A percentile compares a stretch with the other conserved stretches of the same genome.
Conservation (phyloP, 2,888 invertebrate genomes). For the Clunio marinus region DNA sequence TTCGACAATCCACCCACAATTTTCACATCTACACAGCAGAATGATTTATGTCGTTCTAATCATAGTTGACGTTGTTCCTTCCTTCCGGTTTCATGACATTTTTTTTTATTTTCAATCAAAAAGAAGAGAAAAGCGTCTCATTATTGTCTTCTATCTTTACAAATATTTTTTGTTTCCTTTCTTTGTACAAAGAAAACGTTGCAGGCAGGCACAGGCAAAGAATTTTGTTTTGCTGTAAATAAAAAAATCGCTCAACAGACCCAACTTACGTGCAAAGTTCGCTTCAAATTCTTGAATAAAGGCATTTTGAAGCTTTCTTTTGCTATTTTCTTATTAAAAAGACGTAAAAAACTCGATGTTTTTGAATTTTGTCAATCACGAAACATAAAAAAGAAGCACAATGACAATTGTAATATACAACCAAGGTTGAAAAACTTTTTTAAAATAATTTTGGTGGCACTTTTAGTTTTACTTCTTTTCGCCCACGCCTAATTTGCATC, state of each 20-base stretch:
- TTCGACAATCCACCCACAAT: no score
- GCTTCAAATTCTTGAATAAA: constrained; percentile 32
- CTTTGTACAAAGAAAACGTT: background rate
- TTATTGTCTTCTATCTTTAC: no score
- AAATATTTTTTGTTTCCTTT: background rate
- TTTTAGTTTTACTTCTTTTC: constrained; percentile 26
- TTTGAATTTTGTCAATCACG: no score
- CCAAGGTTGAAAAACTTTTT: constrained; percentile 26
- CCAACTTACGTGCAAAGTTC: constrained; percentile 36
- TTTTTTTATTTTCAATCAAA: constrained; percentile 1
- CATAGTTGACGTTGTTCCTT: background rate
- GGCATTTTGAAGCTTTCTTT: constrained; percentile 36
- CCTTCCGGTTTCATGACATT: background rate
- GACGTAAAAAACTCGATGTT: no score
- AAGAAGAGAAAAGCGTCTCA: background rate
- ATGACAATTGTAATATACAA: constrained; percentile 24
- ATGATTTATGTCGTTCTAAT: background rate
- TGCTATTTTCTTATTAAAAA: no score
- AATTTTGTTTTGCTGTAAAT: background rate
- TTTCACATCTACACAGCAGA: background rate
- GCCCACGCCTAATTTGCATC: background rate
- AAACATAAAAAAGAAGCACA: no score
- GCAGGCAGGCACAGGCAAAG: background rate
- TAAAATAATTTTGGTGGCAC: constrained; percentile 38
- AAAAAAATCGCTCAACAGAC: constrained; percentile 14